Evolutionary conservation across 2,113 vertebrate species (phyloP), one percentile per base, ranked within the genome.

Genomic region (Pseudolaguvia tuberculata): DNA sequence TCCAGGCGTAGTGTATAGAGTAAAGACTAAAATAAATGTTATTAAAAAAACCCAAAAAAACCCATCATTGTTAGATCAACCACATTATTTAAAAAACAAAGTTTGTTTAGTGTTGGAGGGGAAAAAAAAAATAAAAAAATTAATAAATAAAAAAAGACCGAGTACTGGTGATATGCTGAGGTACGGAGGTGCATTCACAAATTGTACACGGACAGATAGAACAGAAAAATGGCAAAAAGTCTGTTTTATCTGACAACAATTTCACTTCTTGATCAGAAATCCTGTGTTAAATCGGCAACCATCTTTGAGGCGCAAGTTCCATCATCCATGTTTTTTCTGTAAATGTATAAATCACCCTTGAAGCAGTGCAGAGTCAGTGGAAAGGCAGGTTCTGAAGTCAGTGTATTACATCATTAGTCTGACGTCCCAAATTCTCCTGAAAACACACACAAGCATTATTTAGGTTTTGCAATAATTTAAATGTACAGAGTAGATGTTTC

Each of bases 91-190:
- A 75, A 74, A 55, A 53, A 7, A 55, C 12, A 25, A 29, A 18
- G 18, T 11, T 52, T 25, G 50, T 75, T 42, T 68, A 75, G 73
- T 75, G 73, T 75, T 35, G 52, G 18, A 47, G 39, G n/a, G n/a
- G n/a, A n/a, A n/a, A n/a, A n/a, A n/a, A n/a, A n/a, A n/a, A n/a
- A n/a, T n/a, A n/a, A n/a, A n/a, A n/a, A n/a, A n/a, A n/a, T n/a
- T n/a, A n/a, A n/a, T n/a, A n/a, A n/a, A n/a, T n/a, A n/a, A n/a
- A n/a, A n/a, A n/a, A n/a, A n/a, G n/a, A n/a, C n/a, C n/a, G n/a
- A n/a, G n/a, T n/a, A n/a, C n/a, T n/a, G n/a, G n/a, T n/a, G n/a
- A n/a, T n/a, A n/a, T n/a, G n/a, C n/a, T n/a, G n/a, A n/a, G n/a
- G n/a, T n/a, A n/a, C n/a, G n/a, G n/a, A n/a, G n/a, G n/a, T n/a